These are phyloP conservation scores for Machimus atricapillus DNA, from an alignment of 2,888 invertebrate species.

Conservation along the genomic window DNA sequence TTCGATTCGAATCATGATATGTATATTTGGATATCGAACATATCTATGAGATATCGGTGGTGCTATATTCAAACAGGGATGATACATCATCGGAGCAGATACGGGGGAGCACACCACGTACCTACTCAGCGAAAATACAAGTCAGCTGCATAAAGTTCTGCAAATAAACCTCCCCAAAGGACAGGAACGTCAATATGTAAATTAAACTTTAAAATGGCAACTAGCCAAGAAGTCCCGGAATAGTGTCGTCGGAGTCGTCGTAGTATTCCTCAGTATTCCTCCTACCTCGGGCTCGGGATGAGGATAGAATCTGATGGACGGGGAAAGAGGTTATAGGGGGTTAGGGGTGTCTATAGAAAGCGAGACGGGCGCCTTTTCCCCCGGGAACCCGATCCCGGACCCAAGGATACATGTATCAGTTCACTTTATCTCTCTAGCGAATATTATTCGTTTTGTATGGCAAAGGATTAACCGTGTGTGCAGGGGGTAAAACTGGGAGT, in stretches of 20 bases:
- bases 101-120: neutral
- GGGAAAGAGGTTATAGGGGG: no score
- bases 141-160: conserved; percentile 41
- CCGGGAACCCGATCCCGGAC: neutral
- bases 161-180: conserved; percentile 47
- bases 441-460: conserved; percentile 31
- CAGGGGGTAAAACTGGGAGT: neutral
- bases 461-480: conserved; percentile 21
- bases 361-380: neutral
- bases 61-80: conserved; percentile 10
- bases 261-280: neutral
- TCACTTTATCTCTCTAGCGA: conserved; percentile 18
- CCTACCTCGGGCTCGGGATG: neutral
- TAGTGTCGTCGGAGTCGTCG: neutral
- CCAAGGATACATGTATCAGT: neutral
- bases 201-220: conserved; percentile 46
- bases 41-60: neutral
- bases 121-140: neutral
- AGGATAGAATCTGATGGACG: neutral
- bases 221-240: conserved; percentile 42
- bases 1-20: neutral
- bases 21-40: neutral
- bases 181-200: conserved; percentile 46
- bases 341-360: neutral
- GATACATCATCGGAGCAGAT: neutral